Conservation (phyloP, 2,113 vertebrate species). For the Daphoenositta chrysoptera region DNA sequence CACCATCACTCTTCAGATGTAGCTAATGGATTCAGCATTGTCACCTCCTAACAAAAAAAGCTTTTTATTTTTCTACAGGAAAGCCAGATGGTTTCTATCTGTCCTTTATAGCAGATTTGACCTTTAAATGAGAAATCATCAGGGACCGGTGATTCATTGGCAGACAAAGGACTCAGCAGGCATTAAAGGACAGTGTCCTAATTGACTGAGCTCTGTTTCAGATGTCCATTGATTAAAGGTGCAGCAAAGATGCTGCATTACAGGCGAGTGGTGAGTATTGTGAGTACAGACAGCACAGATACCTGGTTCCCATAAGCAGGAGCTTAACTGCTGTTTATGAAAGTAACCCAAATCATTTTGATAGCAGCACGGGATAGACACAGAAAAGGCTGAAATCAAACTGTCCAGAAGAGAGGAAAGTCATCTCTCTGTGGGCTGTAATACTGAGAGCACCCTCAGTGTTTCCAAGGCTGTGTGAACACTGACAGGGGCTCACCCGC, state of each 20-base stretch:
- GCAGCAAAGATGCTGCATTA: neutral
- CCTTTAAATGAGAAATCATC: conserved; percentile 56
- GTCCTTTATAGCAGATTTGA: conserved; percentile 37
- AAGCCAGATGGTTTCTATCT: conserved; percentile 22
- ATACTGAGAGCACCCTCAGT: neutral
- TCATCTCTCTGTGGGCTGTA: neutral
- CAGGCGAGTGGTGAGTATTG: neutral
- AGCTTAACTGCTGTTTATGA: neutral
- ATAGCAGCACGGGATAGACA: neutral
- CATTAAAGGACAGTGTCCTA: neutral
- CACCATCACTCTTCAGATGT: neutral
- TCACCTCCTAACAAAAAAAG: neutral
- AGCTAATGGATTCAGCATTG: neutral
- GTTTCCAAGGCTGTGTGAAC: neutral
- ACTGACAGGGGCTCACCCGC: neutral
- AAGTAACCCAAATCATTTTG: neutral
- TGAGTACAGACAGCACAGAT: neutral
- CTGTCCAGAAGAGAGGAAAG: neutral
- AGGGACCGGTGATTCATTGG: conserved; percentile 21
- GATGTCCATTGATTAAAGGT: neutral
- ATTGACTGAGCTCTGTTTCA: neutral
- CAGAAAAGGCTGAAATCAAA: neutral
- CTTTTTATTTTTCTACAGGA: neutral
- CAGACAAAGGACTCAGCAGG: conserved; percentile 18
- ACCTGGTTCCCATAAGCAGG: neutral